phyloP scores from a whole-genome alignment of 1,140 invertebrate species.

The Neelides sp. region DNA sequence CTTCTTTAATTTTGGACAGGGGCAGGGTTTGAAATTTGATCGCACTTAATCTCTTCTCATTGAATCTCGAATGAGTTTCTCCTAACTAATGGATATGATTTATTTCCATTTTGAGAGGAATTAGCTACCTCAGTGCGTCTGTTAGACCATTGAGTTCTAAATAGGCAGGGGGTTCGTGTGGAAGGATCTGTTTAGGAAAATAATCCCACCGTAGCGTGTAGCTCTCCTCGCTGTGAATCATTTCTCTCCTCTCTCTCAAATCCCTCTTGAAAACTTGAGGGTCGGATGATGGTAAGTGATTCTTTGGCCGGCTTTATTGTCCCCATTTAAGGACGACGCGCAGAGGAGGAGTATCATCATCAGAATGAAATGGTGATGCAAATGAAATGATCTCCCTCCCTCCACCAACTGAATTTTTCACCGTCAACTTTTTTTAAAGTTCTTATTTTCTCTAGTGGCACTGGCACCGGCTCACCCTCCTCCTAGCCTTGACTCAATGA shows the following conservation, averaged over 20 bases:
- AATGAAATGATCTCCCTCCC: slow-evolving; percentile 14
- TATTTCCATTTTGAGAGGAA: slow-evolving; percentile 27
- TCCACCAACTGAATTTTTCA: too few relatives aligned
- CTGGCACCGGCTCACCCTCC: too few relatives aligned
- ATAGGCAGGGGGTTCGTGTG: too few relatives aligned
- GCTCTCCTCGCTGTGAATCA: too few relatives aligned
- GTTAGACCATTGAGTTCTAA: too few relatives aligned
- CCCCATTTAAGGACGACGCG: slow-evolving; percentile 4
- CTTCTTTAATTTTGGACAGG: neutral
- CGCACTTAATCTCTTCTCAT: slow-evolving; percentile 24
- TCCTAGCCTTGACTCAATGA: neutral
- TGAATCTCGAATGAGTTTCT: slow-evolving; percentile 26
- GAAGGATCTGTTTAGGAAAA: too few relatives aligned
- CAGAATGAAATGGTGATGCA: slow-evolving; percentile 17
- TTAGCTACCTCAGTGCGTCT: slow-evolving; percentile 17
- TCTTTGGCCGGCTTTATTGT: slow-evolving; percentile 17
- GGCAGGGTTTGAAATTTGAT: slow-evolving; percentile 25
- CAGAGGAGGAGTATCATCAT: slow-evolving; percentile 7
- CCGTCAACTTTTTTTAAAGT: too few relatives aligned
- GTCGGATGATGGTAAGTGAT: slow-evolving; percentile 10
- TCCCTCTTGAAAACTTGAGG: too few relatives aligned
- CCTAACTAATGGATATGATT: slow-evolving; percentile 27
- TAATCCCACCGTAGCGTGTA: too few relatives aligned
- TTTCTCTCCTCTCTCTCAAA: too few relatives aligned
- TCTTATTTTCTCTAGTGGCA: neutral